These are phyloP conservation scores for Thymelicus sylvestris DNA, from an alignment of 2,888 invertebrate species.

Conservation along the genomic window DNA sequence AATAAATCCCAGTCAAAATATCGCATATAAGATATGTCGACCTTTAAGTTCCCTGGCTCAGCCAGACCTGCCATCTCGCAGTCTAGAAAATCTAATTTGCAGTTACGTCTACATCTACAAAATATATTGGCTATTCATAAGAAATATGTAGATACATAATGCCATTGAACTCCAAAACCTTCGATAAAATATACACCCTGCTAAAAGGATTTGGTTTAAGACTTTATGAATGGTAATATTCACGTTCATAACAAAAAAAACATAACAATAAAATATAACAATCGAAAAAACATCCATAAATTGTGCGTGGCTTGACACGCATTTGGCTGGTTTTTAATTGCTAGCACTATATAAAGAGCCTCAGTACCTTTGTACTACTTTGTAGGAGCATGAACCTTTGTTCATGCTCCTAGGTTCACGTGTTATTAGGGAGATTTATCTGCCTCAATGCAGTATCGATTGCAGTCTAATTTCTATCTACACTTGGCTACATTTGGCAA, in stretches of 20 bases:
- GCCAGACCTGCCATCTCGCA: slow-evolving; percentile 13
- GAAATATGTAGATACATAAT: slow-evolving; percentile 23
- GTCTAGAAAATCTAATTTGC: slow-evolving; percentile 31
- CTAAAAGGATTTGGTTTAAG: not conserved
- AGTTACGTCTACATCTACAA: slow-evolving; percentile 25
- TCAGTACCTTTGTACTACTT: too few relatives aligned
- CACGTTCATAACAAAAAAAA: not conserved
- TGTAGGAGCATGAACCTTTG: too few relatives aligned
- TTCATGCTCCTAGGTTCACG: too few relatives aligned
- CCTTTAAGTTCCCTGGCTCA: not conserved
- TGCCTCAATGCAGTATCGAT: not conserved
- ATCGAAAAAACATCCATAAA: too few relatives aligned
- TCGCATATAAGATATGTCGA: not conserved
- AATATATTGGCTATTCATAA: slow-evolving; percentile 28
- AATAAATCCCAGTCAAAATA: too few relatives aligned
- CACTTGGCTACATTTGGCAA: not conserved
- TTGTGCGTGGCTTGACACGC: too few relatives aligned
- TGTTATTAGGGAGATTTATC: not conserved
- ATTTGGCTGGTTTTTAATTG: too few relatives aligned
- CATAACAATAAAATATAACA: too few relatives aligned
- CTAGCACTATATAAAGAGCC: too few relatives aligned
- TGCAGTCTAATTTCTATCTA: not conserved
- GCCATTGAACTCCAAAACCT: slow-evolving; percentile 12
- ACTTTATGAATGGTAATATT: not conserved
- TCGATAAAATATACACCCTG: not conserved